Evolutionary conservation across 2,888 invertebrate genomes (phyloP).

Genomic region (Dolichopus griseipennis): DNA sequence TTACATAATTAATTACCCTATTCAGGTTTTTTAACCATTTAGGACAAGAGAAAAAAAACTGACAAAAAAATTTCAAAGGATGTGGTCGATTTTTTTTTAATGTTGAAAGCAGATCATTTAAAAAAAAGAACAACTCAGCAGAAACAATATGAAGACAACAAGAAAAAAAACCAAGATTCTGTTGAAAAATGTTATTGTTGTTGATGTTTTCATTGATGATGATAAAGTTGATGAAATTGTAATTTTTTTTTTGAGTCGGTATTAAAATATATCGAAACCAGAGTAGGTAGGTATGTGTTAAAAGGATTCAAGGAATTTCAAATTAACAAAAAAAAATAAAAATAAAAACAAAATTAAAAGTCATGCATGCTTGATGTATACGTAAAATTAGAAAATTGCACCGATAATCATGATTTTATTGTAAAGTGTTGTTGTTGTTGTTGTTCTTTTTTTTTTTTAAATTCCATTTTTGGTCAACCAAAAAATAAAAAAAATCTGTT

Average conservation of each 20-base stretch:
- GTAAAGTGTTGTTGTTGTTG: neutral
- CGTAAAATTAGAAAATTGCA: neutral
- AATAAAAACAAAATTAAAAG: neutral
- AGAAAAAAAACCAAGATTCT: neutral
- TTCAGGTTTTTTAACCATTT: too few species aligned
- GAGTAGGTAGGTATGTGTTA: neutral
- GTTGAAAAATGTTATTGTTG: too few species aligned
- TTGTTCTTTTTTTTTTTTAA: neutral
- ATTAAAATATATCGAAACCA: too few species aligned
- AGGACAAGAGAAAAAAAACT: too few species aligned
- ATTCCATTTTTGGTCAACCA: neutral
- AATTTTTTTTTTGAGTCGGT: neutral
- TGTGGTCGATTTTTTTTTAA: too few species aligned
- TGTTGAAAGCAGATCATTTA: neutral
- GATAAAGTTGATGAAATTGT: neutral
- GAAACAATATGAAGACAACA: neutral
- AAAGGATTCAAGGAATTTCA: conserved; percentile 1
- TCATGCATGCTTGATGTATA: neutral
- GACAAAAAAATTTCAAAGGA: too few species aligned
- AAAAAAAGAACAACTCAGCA: too few species aligned
- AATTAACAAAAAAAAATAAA: neutral
- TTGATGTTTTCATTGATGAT: neutral
- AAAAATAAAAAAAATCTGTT: neutral
- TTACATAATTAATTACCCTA: too few species aligned
- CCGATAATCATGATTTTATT: neutral